These are phyloP conservation scores for Julus scanicus DNA, from an alignment of 2,888 invertebrate species.

Conservation along the genomic window DNA sequence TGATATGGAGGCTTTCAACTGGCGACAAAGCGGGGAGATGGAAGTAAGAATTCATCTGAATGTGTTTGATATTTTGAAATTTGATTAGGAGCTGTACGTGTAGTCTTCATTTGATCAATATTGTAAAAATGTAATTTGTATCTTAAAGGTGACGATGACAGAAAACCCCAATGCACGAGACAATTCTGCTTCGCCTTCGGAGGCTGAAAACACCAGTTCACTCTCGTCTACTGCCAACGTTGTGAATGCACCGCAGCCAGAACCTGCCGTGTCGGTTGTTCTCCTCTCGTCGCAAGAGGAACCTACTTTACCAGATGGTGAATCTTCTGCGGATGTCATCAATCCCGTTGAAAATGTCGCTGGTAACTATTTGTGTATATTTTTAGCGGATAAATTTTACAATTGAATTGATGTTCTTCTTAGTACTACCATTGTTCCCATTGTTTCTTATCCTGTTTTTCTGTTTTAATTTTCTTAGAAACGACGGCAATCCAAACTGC, in stretches of 20 bases:
- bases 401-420: too few species aligned
- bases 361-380: background rate
- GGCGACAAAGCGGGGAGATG: conserved; percentile 55
- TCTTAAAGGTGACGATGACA: conserved; percentile 54
- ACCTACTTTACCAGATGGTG: background rate
- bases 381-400: too few species aligned
- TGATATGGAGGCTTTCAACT: conserved; percentile 52
- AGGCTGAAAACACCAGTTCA: background rate
- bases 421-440: too few species aligned
- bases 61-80: too few species aligned
- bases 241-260: background rate
- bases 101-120: background rate
- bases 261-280: background rate
- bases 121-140: background rate
- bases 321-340: background rate
- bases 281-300: background rate
- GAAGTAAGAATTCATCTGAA: conserved; percentile 49
- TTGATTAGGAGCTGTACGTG: background rate
- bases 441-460: background rate
- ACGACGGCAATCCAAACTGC: background rate
- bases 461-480: background rate
- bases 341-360: background rate
- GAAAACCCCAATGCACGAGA: conserved; percentile 55
- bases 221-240: background rate
- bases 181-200: background rate